phyloP scores from a whole-genome alignment of 2,888 invertebrate species.

The Tuberolachnus salignus region DNA sequence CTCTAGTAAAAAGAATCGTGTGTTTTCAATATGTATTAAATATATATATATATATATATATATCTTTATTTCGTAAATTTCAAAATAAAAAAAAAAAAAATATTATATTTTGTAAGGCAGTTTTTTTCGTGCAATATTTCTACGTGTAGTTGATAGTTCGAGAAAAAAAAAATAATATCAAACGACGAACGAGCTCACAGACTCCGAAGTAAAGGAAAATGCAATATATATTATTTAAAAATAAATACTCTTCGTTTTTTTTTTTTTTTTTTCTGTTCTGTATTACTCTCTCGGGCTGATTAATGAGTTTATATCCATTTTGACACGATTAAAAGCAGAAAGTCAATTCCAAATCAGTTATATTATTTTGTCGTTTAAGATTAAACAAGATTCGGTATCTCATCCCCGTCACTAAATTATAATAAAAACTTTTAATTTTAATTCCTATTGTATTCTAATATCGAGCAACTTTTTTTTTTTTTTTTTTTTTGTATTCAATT shows the following conservation, averaged over 20 bases:
- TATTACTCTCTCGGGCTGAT: conserved; percentile 17
- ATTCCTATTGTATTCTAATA: background rate
- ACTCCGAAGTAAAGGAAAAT: conserved; percentile 14
- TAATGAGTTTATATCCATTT: conserved; percentile 40
- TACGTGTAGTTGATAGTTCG: too few species aligned
- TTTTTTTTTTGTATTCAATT: conserved; percentile 4
- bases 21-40: background rate
- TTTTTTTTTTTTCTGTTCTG: conserved; percentile 22
- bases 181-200: background rate
- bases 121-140: background rate
- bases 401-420: conserved; percentile 15
- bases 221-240: background rate
- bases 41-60: background rate
- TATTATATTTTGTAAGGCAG: background rate
- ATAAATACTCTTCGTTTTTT: conserved; percentile 19
- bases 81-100: background rate
- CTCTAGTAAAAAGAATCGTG: background rate
- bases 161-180: background rate
- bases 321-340: conserved; percentile 20
- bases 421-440: conserved; percentile 38
- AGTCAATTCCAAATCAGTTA: conserved; percentile 21
- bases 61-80: background rate
- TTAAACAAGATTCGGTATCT: conserved; percentile 5
- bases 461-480: conserved; percentile 13
- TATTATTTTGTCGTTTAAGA: conserved; percentile 9